phyloP scores from a whole-genome alignment of 2,113 vertebrate species.

The Petaurus breviceps region DNA sequence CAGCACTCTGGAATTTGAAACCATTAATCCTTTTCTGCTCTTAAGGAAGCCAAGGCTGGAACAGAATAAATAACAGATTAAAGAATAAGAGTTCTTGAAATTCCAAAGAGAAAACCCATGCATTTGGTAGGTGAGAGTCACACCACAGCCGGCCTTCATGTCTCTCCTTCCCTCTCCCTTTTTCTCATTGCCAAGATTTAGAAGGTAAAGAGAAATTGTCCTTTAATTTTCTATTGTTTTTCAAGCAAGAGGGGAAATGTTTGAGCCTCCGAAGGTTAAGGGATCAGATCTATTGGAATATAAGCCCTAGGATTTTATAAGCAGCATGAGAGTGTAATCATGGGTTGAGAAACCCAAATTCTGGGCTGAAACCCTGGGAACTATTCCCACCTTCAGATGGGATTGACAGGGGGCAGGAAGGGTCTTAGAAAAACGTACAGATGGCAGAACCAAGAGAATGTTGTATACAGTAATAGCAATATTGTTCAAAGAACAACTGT shows the following conservation, averaged over 20 bases:
- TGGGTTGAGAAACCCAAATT: conserved; percentile 32
- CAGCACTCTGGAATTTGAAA: conserved; percentile 84
- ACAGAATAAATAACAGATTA: conserved; percentile 83
- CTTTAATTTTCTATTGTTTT: conserved; percentile 68
- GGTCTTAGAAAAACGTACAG: conserved; percentile 10
- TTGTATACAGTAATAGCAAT: no score
- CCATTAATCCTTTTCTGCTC: conserved; percentile 88
- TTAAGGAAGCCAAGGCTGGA: conserved; percentile 84
- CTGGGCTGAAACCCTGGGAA: background rate
- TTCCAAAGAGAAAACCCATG: conserved; percentile 79
- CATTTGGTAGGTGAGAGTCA: conserved; percentile 60
- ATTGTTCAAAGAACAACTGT: background rate
- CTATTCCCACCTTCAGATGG: conserved; percentile 47
- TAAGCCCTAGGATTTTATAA: conserved; percentile 50
- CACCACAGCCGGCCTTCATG: conserved; percentile 65
- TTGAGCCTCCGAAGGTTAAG: conserved; percentile 68
- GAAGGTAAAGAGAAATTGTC: conserved; percentile 74
- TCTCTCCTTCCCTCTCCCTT: conserved; percentile 55
- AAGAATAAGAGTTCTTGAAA: conserved; percentile 79
- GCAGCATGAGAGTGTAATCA: background rate
- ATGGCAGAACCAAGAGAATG: background rate
- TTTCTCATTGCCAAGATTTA: conserved; percentile 72
- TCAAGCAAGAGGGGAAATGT: conserved; percentile 57
- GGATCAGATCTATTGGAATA: conserved; percentile 70
- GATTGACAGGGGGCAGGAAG: background rate